A percentile compares a stretch with the other conserved stretches of the same genome.
Evolutionary conservation across 2,888 invertebrate genomes (phyloP).

Genomic region (Trilocha varians): DNA sequence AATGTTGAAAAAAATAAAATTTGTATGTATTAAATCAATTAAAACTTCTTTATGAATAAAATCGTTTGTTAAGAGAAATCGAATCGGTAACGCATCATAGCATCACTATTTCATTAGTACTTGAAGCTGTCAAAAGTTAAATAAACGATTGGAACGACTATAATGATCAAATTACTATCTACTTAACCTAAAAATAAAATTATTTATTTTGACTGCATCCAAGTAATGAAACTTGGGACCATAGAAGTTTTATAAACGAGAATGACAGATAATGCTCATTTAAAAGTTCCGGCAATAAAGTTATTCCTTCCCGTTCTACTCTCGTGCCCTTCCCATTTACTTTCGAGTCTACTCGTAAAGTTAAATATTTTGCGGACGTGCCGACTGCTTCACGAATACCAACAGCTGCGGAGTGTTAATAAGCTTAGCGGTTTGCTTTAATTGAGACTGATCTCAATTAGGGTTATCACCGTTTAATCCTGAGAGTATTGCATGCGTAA

Average conservation of each 20-base stretch:
- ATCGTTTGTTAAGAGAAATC: too few relatives aligned
- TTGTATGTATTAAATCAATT: too few relatives aligned
- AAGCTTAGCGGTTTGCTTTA: conserved; percentile 11
- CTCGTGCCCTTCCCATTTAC: conserved; percentile 32
- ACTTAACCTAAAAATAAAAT: too few relatives aligned
- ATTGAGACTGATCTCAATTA: conserved; percentile 8
- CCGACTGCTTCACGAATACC: conserved; percentile 17
- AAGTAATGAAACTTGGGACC: neutral
- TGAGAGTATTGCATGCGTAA: neutral
- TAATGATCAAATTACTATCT: too few relatives aligned
- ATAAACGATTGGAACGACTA: too few relatives aligned
- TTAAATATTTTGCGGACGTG: conserved; percentile 24
- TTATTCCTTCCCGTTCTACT: conserved; percentile 23
- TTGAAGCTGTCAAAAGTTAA: too few relatives aligned
- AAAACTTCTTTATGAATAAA: too few relatives aligned
- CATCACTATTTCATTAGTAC: too few relatives aligned
- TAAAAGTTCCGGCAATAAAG: conserved; percentile 9
- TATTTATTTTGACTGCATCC: neutral
- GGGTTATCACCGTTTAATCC: neutral
- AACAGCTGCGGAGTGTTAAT: conserved; percentile 25
- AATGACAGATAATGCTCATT: neutral
- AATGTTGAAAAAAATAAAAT: too few relatives aligned
- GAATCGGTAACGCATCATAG: too few relatives aligned
- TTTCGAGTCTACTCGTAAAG: conserved; percentile 27
- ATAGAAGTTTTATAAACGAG: conserved; percentile 6